A percentile compares a stretch with the other conserved stretches of the same genome.
phyloP scores from a whole-genome alignment of 2,888 invertebrate genomes.

The Nudaria mundana region DNA sequence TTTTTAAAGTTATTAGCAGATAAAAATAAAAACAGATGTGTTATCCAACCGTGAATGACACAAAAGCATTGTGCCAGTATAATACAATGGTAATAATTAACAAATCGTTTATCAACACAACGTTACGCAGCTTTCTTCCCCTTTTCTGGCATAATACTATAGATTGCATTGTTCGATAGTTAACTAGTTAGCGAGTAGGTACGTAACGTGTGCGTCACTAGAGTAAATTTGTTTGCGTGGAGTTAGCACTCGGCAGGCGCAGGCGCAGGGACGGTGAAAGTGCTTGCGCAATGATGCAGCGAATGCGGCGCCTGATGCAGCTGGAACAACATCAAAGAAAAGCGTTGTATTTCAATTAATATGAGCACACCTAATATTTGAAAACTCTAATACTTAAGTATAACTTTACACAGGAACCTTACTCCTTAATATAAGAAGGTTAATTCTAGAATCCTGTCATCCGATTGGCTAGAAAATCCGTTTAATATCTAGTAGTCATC shows the following conservation, averaged over 20 bases:
- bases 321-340: slow-evolving; percentile 40
- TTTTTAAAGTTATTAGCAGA: too few species aligned
- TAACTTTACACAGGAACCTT: too few species aligned
- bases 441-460: too few species aligned
- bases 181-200: slow-evolving; percentile 19
- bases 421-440: too few species aligned
- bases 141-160: slow-evolving; percentile 28
- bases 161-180: slow-evolving; percentile 9
- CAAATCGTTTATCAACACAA: slow-evolving; percentile 10
- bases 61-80: slow-evolving; percentile 11
- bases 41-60: slow-evolving; percentile 6
- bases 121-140: slow-evolving; percentile 34
- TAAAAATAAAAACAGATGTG: slow-evolving; percentile 1
- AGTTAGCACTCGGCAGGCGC: slow-evolving; percentile 30
- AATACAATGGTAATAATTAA: slow-evolving; percentile 9
- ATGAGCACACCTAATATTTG: neutral
- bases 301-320: slow-evolving; percentile 37
- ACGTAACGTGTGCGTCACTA: slow-evolving; percentile 51
- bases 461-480: too few species aligned
- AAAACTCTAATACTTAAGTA: too few species aligned
- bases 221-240: slow-evolving; percentile 33
- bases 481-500: too few species aligned
- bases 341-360: slow-evolving; percentile 4
- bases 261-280: slow-evolving; percentile 59
- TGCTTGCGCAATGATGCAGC: slow-evolving; percentile 68